Evolutionary conservation across 1,140 invertebrate species (phyloP).

Genomic region (Archegozetes longisetosus): DNA sequence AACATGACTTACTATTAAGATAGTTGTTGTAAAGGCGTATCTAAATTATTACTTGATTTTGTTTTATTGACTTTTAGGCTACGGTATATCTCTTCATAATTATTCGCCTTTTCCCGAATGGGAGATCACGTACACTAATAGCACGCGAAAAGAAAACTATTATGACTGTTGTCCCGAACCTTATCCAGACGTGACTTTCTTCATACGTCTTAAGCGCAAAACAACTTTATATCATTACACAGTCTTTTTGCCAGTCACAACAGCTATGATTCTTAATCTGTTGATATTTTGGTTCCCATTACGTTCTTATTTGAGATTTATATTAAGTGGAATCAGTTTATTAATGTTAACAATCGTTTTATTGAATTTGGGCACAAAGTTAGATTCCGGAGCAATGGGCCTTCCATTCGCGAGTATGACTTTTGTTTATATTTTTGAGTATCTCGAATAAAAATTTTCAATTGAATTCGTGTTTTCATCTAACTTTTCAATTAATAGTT

Average conservation of each 20-base stretch:
- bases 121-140: slow-evolving; percentile 85
- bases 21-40: neutral
- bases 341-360: neutral
- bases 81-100: slow-evolving; percentile 63
- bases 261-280: slow-evolving; percentile 2
- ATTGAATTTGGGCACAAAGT: neutral
- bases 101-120: slow-evolving; percentile 93
- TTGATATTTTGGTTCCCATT: slow-evolving; percentile 3
- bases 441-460: neutral
- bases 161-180: slow-evolving; percentile 58
- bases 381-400: slow-evolving; percentile 3
- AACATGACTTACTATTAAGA: neutral
- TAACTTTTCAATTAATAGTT: neutral
- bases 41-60: neutral
- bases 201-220: slow-evolving; percentile 84
- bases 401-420: slow-evolving; percentile 1
- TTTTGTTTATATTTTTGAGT: neutral
- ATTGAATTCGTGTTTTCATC: neutral
- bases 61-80: slow-evolving; percentile 14
- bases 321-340: slow-evolving; percentile 5
- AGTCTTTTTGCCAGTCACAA: neutral
- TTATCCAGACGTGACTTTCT: slow-evolving; percentile 82
- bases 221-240: slow-evolving; percentile 67
- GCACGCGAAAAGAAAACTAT: slow-evolving; percentile 49
- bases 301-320: neutral